Base-by-base conservation (phyloP, 2,888 invertebrate genomes). In the Hydropsyche betteni region DNA sequence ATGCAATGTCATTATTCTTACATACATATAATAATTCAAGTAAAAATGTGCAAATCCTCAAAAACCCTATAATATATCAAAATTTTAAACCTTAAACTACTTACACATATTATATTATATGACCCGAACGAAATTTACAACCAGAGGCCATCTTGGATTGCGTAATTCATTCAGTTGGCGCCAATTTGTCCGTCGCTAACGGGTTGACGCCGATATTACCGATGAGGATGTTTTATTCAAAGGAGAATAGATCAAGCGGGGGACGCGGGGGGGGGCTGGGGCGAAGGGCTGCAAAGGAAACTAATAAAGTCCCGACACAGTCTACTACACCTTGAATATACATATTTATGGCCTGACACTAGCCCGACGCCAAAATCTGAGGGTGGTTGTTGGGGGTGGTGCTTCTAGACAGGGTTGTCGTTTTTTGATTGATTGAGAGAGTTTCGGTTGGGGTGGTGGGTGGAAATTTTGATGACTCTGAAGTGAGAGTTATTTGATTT, bases 181-280 rank as follows among this genome's bases (percentile, higher is more conserved):
- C 38, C 74, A 74, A 74, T 74, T 74, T 74, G 74, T 74, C 36
- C 64, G 64, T n/a, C 38, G 68, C 68, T 74, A 68, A 74, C 68
- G 74, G 74, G 68, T 75, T 72, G 69, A 64, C 75, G 74, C 53
- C 55, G 69, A 74, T 75, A 77, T 75, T 75, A 74, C 69, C 52
- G 34, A 69, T 70, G 53, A 61, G 61, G 68, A 76, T 78, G 77
- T 78, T 78, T 78, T 78, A 78, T 78, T 76, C 76, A 78, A 71
- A 52, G 71, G 69, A 71, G 51, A 44, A 50, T 38, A 24, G 71
- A 34, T 53, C 24, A 69, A 50, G 36, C 69, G 71, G 74, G 14
- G 36, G 70, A 68, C 70, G 72, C 51, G 61, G 53, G 24, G 61
- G 53, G 24, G 7, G 52, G 69, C 50, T 50, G 55, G 68, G 74